These are phyloP conservation scores for Bicyclus anynana DNA, from an alignment of 1,140 invertebrate genomes.

Conservation along the genomic window DNA sequence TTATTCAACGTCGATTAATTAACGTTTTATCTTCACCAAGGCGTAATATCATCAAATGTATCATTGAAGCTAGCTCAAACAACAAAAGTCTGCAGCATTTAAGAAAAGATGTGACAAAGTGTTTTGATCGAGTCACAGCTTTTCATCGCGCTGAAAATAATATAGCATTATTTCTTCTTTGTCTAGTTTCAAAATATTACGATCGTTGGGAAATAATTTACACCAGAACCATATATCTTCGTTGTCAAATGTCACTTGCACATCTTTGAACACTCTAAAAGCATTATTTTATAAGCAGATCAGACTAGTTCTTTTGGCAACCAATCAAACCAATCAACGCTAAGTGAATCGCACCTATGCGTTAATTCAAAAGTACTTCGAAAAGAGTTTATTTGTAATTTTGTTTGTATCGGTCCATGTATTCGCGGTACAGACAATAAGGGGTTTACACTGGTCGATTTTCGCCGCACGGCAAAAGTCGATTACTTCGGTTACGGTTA, in stretches of 20 bases:
- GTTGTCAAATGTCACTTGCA: constrained; percentile 3
- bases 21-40: constrained; percentile 42
- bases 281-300: constrained; percentile 4
- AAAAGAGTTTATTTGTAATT: constrained; percentile 30
- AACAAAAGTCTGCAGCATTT: too few relatives aligned
- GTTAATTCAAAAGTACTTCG: constrained; percentile 27
- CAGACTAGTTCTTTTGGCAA: constrained; percentile 23
- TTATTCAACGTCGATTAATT: constrained; percentile 49
- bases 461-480: too few relatives aligned
- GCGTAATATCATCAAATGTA: too few relatives aligned
- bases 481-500: too few relatives aligned
- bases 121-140: not conserved
- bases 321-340: constrained; percentile 27
- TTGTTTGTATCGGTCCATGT: constrained; percentile 42
- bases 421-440: not conserved
- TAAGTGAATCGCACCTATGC: constrained; percentile 23
- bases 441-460: too few relatives aligned
- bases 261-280: constrained; percentile 2
- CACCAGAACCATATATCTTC: not conserved
- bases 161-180: not conserved
- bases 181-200: not conserved
- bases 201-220: not conserved
- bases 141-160: not conserved
- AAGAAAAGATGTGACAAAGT: not conserved
- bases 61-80: too few relatives aligned